Evolutionary conservation across 35 echinoderm and acorn worm genomes (phyloP).

Genomic region (Strongylocentrotus purpuratus): DNA sequence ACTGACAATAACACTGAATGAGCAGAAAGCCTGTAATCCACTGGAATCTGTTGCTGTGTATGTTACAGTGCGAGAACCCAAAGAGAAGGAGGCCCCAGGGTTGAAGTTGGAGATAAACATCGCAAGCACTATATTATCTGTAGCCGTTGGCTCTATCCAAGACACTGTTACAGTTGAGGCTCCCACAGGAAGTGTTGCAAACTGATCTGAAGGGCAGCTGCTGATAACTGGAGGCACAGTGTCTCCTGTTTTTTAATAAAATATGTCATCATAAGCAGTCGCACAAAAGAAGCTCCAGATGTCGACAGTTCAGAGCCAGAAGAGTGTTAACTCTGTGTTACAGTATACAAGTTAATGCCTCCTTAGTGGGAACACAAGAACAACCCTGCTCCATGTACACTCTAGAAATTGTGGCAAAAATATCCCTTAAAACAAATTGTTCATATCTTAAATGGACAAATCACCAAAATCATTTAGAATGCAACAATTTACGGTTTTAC

Average conservation of each 20-base stretch:
- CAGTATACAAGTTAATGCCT: too few relatives aligned
- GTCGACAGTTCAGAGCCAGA: too few relatives aligned
- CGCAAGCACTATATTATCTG: not conserved
- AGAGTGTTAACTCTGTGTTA: too few relatives aligned
- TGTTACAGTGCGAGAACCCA: constrained; percentile 50
- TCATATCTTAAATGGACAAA: not conserved
- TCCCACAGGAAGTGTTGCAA: not conserved
- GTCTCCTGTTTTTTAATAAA: not conserved
- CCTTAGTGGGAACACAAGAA: too few relatives aligned
- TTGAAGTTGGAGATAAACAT: not conserved
- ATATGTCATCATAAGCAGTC: too few relatives aligned
- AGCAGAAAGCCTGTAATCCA: constrained; percentile 65
- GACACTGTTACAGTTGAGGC: not conserved
- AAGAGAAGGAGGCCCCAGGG: constrained; percentile 45
- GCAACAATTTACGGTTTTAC: too few relatives aligned
- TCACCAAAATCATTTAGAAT: too few relatives aligned
- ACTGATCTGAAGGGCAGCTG: not conserved
- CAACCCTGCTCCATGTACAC: too few relatives aligned
- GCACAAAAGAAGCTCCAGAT: too few relatives aligned
- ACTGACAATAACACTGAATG: constrained; percentile 51
- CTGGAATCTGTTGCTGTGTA: constrained; percentile 61
- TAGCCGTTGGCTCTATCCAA: constrained; percentile 44
- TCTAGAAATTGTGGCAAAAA: not conserved
- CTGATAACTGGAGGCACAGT: constrained; percentile 37
- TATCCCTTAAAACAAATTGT: not conserved